Evolutionary conservation across 92 coral and sea anemone genomes (phyloP).

Genomic region (Epizoanthus scotinus): DNA sequence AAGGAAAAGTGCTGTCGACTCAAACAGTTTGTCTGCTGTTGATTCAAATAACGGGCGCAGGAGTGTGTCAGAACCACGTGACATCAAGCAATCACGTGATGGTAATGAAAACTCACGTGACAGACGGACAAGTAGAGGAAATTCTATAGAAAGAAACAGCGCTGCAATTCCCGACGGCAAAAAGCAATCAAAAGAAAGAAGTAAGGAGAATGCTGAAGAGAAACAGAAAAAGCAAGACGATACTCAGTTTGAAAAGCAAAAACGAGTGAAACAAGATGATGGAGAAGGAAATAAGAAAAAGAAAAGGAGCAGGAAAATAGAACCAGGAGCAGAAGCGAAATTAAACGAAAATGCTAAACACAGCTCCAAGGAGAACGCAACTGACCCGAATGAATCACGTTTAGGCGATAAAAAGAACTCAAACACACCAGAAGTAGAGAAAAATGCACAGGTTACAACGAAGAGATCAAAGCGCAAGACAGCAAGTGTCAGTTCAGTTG

Average conservation of each 20-base stretch:
- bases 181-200: background rate
- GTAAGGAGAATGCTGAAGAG: slow-evolving; percentile 6
- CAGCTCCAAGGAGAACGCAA: background rate
- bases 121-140: background rate
- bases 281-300: background rate
- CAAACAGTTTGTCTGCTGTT: background rate
- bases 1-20: background rate
- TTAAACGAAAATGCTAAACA: background rate
- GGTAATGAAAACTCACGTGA: background rate
- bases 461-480: background rate
- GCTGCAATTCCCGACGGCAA: background rate
- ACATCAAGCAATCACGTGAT: background rate
- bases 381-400: background rate
- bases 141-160: background rate
- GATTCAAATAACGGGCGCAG: background rate
- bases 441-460: background rate
- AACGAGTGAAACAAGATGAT: background rate
- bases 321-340: background rate
- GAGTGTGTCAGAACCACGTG: background rate
- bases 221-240: slow-evolving; percentile 3
- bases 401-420: background rate
- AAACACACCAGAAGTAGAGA: slow-evolving; percentile 8
- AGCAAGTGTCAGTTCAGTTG: background rate
- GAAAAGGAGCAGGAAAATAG: slow-evolving; percentile 1
- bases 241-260: background rate